These are phyloP conservation scores for Hippopotamyrus pictus DNA, from an alignment of 2,797 vertebrate genomes.

Conservation along the genomic window DNA sequence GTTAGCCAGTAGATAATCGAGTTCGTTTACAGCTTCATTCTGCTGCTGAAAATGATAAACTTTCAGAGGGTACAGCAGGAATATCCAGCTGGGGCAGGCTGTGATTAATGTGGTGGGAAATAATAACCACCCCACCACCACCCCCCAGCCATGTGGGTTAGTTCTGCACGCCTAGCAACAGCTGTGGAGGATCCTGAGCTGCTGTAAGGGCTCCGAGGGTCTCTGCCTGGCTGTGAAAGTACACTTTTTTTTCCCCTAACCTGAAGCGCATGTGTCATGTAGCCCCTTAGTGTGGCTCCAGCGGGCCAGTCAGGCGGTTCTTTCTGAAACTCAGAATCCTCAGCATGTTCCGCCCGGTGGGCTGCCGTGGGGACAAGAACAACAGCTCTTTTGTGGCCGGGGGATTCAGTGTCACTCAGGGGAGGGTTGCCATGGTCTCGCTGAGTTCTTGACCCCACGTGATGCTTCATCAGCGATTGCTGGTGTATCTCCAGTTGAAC, in stretches of 20 bases:
- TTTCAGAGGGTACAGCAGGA: not conserved
- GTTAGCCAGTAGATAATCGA: not conserved
- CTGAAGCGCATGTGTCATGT: not conserved
- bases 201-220: not conserved
- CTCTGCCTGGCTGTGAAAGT: not conserved
- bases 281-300: not conserved
- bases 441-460: not conserved
- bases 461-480: not conserved
- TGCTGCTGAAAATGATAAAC: not conserved
- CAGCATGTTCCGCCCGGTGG: not conserved
- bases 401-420: not conserved
- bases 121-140: not conserved
- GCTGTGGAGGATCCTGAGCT: not conserved
- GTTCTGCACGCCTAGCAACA: not conserved
- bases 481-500: conserved; percentile 1
- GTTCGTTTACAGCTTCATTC: not conserved
- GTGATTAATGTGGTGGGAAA: not conserved
- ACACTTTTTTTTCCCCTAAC: not conserved
- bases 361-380: not conserved
- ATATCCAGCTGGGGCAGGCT: not conserved
- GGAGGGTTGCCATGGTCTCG: conserved; percentile 6
- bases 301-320: not conserved
- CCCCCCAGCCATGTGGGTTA: not conserved
- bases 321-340: not conserved
- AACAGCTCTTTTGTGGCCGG: not conserved